phyloP scores from a whole-genome alignment of 2,797 vertebrate species.

The Gymnodraco acuticeps region DNA sequence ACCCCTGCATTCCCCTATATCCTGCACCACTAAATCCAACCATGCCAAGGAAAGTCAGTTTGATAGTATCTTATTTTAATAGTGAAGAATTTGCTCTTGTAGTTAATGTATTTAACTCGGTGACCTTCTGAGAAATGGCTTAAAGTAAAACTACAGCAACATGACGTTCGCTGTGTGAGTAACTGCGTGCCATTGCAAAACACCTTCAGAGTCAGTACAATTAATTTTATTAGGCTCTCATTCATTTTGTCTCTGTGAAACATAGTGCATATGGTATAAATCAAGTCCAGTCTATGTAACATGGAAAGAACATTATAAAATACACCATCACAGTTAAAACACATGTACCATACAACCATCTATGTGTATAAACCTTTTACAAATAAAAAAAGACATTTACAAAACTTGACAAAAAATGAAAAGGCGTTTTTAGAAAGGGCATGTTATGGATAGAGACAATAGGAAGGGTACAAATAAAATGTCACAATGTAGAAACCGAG shows the following conservation, averaged over 20 bases:
- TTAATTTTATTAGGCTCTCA: slow-evolving; percentile 68
- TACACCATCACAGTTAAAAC: slow-evolving; percentile 38
- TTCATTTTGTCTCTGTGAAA: slow-evolving; percentile 61
- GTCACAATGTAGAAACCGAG: slow-evolving; percentile 25
- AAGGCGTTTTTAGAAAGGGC: slow-evolving; percentile 54
- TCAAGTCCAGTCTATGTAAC: slow-evolving; percentile 59
- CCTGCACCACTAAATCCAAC: neutral
- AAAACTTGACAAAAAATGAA: slow-evolving; percentile 51
- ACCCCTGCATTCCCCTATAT: neutral
- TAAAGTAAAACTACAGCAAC: neutral
- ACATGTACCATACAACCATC: slow-evolving; percentile 49
- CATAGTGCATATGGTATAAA: slow-evolving; percentile 69
- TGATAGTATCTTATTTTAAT: neutral
- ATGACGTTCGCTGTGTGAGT: neutral
- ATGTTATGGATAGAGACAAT: slow-evolving; percentile 10
- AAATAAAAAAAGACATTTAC: slow-evolving; percentile 61
- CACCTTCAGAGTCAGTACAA: slow-evolving; percentile 24
- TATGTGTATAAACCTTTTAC: slow-evolving; percentile 58
- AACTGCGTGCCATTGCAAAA: slow-evolving; percentile 2
- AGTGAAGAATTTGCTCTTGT: neutral
- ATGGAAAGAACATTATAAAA: slow-evolving; percentile 70
- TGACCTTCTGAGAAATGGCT: neutral
- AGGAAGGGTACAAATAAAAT: slow-evolving; percentile 37
- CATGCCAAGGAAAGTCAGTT: neutral
- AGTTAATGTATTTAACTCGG: neutral